Evolutionary conservation across 1,140 invertebrate species (phyloP), one percentile per base, ranked within the genome.

Genomic region (Metopolophium dirhodum): DNA sequence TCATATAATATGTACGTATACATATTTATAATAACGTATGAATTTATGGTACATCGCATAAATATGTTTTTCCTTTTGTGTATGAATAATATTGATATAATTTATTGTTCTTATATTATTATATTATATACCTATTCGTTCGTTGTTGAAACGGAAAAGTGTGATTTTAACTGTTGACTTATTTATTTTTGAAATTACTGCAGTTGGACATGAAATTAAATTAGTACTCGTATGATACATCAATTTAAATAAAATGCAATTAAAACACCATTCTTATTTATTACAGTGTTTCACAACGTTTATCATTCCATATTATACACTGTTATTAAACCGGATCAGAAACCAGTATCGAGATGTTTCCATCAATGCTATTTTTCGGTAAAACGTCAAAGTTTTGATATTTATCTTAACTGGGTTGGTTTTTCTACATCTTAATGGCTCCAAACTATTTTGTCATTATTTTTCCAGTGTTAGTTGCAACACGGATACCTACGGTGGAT

Each of bases 301-400:
- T 41, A 37, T 37, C 51, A 54, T 87, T 87, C 30, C 22, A 83
- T 83, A 41, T 85, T 41, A 26, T 85, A 85, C 41, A 85, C 20
- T 18, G 37, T 49, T 49, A 49, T 88, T 11, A 57, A 89, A 89
- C 88, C 88, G 88, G 88, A 89, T 89, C 35, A 22, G 88, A 89
- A 89, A 89, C 88, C 88, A 89, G 88, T 89, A 89, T 37, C 47
- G 41, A 87, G 11, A 88, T 22, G 35, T 35, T 89, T 89, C 35
- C n/a, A 49, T 41, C 86, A n/a, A 54, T n/a, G 87, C 11, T 51
- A n/a, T 89, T 89, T 89, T 57, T 89, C 14, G 87, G 35, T 89
- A 89, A 89, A 41, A 41, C n/a, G 35, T 57, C 88, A 89, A 89
- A 54, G 54, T 89, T 26, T 89, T 35, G n/a, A 89, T 57, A 30